phyloP scores from a whole-genome alignment of 1,140 invertebrate species.

The Cherax quadricarinatus region DNA sequence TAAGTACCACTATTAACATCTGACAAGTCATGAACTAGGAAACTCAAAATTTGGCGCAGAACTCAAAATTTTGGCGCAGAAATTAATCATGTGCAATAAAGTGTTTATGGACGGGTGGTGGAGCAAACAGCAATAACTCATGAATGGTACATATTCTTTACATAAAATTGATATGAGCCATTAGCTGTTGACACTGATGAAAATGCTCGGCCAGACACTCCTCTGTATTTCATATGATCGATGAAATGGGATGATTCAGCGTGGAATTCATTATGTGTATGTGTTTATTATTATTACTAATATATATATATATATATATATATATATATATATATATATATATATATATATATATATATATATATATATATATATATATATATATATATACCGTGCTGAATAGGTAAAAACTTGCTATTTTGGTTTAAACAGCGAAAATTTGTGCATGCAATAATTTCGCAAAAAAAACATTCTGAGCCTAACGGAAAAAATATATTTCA shows the following conservation, averaged over 20 bases:
- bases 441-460: no score
- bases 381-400: not conserved
- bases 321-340: slow-evolving; percentile 5
- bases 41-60: no score
- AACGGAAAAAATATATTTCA: no score
- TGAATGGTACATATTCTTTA: not conserved
- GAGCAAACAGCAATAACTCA: not conserved
- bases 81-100: not conserved
- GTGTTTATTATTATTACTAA: no score
- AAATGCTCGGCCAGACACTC: not conserved
- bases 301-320: no score
- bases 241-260: not conserved
- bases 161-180: not conserved
- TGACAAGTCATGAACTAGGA: no score
- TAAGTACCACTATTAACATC: no score
- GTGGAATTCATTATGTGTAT: not conserved
- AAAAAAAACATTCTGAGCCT: no score
- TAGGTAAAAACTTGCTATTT: no score
- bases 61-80: no score
- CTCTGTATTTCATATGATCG: not conserved
- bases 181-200: not conserved
- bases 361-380: not conserved
- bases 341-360: slow-evolving; percentile 23
- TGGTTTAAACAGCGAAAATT: no score
- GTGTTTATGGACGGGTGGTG: not conserved